Base-by-base conservation (phyloP, 2,888 invertebrate species). In the Cheilosia grossa region DNA sequence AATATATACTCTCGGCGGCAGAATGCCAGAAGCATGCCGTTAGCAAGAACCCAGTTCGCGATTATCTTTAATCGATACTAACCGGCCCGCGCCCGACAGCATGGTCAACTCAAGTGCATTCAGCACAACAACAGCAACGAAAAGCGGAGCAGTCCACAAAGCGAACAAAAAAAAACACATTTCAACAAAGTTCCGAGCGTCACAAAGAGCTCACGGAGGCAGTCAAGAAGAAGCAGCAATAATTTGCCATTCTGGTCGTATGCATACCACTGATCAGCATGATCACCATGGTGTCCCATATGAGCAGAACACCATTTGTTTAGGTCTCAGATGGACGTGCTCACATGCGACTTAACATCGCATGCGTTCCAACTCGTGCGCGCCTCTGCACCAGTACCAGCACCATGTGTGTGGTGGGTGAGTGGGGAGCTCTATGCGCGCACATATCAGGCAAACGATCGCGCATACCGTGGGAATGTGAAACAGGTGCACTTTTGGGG, bases 361-460 rank as follows among this genome's bases (percentile, higher is more conserved):
- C 87, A 86, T 88, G 86, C 88, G 87, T 87, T 87, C 86, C 88
- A 88, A 88, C 88, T 88, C 87, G 88, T 88, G 88, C 88, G 88
- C 80, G 77, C 67, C 81, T 87, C 78, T 66, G 53, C 59, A 59
- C 56, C 40, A 59, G 53, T 54, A 53, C 56, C 40, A 59, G 53
- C 59, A 61, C 59, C 40, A 59, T 61, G 73, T 66, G 73, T 70
- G 70, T 42, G 51, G 69, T 33, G 51, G 47, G 66, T 37, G 63
- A 42, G 21, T 66, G 3, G 30, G 59, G 19, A 30, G 44, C 49
- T 63, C 27, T 42, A 27, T 64, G 69, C 80, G 70, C 67, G 77
- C 72, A 78, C 83, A 75, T 79, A 78, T 82, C 81, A 81, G 75
- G 79, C 86, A 86, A 79, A 58, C 74, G 82, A 75, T 85, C 85